phyloP scores from a whole-genome alignment of 2,888 invertebrate genomes.

The Pammene fasciana region DNA sequence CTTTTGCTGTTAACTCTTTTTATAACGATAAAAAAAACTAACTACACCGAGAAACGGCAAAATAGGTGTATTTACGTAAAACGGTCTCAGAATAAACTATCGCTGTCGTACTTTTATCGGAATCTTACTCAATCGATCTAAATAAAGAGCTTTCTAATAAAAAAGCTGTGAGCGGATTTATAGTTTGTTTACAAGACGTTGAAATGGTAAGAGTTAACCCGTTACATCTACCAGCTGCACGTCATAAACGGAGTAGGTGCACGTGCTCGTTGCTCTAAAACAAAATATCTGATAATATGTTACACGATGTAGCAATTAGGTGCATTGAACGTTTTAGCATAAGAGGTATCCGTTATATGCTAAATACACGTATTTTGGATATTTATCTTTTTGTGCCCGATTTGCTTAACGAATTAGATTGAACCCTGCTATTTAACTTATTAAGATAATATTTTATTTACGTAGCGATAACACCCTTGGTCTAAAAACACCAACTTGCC shows the following conservation, averaged over 20 bases:
- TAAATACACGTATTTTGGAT: no score
- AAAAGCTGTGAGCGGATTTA: constrained; percentile 27
- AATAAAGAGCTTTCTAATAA: constrained; percentile 28
- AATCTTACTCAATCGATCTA: constrained; percentile 27
- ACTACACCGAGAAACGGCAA: neutral
- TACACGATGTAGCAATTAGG: neutral
- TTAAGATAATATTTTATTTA: no score
- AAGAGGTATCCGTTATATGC: no score
- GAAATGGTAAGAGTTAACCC: constrained; percentile 21
- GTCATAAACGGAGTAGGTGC: constrained; percentile 10
- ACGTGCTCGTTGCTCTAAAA: neutral
- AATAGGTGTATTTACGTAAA: constrained; percentile 9
- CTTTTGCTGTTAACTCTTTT: neutral
- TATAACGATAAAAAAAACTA: neutral
- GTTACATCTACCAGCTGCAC: constrained; percentile 18
- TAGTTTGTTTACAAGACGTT: constrained; percentile 25
- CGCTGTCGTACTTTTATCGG: neutral
- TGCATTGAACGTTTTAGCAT: no score
- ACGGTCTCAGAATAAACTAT: constrained; percentile 2
- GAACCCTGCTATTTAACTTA: no score
- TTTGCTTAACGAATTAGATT: no score
- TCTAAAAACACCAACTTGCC: no score
- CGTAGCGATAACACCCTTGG: no score
- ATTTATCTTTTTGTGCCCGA: no score
- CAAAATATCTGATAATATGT: neutral